Evolutionary conservation across 2,888 invertebrate genomes (phyloP).

Genomic region (Noctua pronuba): DNA sequence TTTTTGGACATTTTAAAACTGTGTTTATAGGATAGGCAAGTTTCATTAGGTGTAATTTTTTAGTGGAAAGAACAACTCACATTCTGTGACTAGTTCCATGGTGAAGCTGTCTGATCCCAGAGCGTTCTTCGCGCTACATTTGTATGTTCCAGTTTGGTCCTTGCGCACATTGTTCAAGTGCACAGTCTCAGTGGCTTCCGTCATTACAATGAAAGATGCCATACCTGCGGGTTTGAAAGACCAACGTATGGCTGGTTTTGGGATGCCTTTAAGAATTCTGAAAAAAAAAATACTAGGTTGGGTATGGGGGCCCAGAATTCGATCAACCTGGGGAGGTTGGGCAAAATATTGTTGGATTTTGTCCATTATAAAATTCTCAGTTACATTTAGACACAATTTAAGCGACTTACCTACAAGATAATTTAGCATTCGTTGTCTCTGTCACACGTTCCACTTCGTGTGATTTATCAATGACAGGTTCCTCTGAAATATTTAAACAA

Average conservation of each 20-base stretch:
- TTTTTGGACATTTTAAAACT: too few species aligned
- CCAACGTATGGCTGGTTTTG: constrained; percentile 73
- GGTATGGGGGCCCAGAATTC: background rate
- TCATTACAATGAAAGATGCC: constrained; percentile 31
- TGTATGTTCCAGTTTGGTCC: constrained; percentile 67
- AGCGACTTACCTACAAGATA: constrained; percentile 73
- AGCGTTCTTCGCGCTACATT: constrained; percentile 71
- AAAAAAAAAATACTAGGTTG: constrained; percentile 12
- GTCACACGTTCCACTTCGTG: constrained; percentile 34
- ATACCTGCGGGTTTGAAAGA: constrained; percentile 45
- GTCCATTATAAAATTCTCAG: background rate
- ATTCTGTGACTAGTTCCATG: constrained; percentile 69
- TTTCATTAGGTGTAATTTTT: too few species aligned
- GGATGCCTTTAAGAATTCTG: constrained; percentile 70
- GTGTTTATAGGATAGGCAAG: too few species aligned
- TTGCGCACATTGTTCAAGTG: constrained; percentile 51
- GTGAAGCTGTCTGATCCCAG: constrained; percentile 68
- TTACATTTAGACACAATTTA: background rate
- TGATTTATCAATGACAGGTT: constrained; percentile 66
- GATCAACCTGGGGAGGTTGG: background rate
- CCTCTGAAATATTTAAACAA: constrained; percentile 59
- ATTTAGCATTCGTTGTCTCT: constrained; percentile 57
- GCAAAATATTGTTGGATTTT: background rate
- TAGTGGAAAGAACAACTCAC: constrained; percentile 41
- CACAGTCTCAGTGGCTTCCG: constrained; percentile 51